Percentiles rank a stretch among this genome's conserved stretches.
phyloP scores from a whole-genome alignment of 2,797 vertebrate genomes.

The Huso huso region DNA sequence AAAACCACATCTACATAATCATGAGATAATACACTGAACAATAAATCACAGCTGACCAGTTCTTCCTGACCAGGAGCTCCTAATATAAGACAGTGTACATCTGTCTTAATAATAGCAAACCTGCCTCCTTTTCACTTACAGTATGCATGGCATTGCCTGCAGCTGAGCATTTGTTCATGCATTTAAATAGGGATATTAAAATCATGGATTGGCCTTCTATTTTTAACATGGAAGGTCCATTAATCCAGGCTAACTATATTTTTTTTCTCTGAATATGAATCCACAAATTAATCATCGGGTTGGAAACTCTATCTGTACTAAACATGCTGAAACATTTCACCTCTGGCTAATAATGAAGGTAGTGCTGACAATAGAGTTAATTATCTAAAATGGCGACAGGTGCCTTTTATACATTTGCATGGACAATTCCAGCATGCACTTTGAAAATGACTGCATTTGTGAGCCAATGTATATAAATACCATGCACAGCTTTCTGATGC shows the following conservation, averaged over 20 bases:
- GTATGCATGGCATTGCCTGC: constrained; percentile 59
- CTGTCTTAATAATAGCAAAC: constrained; percentile 25
- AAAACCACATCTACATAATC: constrained; percentile 13
- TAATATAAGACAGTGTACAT: constrained; percentile 20
- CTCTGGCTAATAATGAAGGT: constrained; percentile 40
- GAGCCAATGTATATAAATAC: no score
- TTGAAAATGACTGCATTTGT: no score
- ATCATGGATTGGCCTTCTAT: constrained; percentile 71
- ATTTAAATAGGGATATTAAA: constrained; percentile 97
- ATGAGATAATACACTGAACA: constrained; percentile 19
- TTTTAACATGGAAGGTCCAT: constrained; percentile 61
- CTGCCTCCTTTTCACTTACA: constrained; percentile 14
- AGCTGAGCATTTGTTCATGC: constrained; percentile 83
- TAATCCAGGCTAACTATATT: constrained; percentile 34
- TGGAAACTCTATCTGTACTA: constrained; percentile 51
- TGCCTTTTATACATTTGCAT: neutral
- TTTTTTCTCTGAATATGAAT: constrained; percentile 41
- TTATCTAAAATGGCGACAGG: constrained; percentile 17
- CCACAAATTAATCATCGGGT: constrained; percentile 36
- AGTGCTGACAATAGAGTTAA: constrained; percentile 41
- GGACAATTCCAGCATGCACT: no score
- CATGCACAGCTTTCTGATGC: no score
- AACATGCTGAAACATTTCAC: constrained; percentile 46
- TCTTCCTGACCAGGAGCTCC: neutral
- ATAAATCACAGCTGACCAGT: constrained; percentile 16